Evolutionary conservation across 1,140 invertebrate species (phyloP), one percentile per base, ranked within the genome.

Genomic region (Diabrotica virgifera): DNA sequence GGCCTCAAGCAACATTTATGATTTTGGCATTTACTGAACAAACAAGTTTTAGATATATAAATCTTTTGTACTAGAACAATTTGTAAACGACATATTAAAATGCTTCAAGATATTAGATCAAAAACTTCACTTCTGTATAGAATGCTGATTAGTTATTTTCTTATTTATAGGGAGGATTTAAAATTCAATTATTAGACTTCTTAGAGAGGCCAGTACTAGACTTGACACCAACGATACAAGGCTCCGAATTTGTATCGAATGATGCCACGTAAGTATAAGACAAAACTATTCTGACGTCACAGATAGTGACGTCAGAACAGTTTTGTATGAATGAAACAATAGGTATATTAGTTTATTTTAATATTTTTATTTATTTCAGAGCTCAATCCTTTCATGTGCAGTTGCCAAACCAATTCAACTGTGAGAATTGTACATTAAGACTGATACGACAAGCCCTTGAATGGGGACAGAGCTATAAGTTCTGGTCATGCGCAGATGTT

Each of bases 401-500:
- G 35, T 80, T 98, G 50, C 94, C 95, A 2, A 79, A 83, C 35
- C 87, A 92, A 79, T 90, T 95, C 72, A 90, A 88, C 8, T 98
- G 96, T 76, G 84, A 83, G 37, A 92, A 96, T 78, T 98, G 96
- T 78, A 94, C 94, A 0, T 82, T 98, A 40, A 85, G 95, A 56
- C 80, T 98, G 59, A 83, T 96, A 8, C 82, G 95, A 0, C 90
- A 97, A 79, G 95, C 95, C 0, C 83, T 86, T 13, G 95, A 98
- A 82, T 97, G 94, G 94, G 87, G 89, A 0, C 80, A 81, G 9
- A 86, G 81, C 69, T 97, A 96, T 77, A 83, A 87, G 68, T 97
- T 98, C 81, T 96, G 93, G 92, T 95, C 93, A 0, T 98, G 96
- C 75, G 92, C 95, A 3, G 96, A 98, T 80, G 89, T 98, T 53